Conservation (phyloP, 1,140 invertebrate species). For the Anoplolepis gracilipes region DNA sequence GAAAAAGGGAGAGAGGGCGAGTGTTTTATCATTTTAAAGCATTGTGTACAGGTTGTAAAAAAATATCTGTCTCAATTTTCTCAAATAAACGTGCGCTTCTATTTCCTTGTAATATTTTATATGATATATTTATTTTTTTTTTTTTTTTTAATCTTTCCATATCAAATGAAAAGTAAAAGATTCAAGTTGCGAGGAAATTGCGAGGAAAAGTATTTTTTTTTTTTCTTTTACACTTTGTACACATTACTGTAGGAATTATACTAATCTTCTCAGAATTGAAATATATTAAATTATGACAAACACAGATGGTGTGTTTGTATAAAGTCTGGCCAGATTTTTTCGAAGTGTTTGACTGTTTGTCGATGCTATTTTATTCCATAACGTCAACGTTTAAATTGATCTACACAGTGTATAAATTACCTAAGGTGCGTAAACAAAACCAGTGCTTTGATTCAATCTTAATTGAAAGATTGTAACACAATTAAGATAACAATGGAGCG, state of each 20-base stretch:
- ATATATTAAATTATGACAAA: not conserved
- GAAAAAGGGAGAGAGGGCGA: not conserved
- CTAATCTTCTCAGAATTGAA: not conserved
- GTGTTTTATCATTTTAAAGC: not conserved
- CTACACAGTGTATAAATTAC: not conserved
- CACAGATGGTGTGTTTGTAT: not conserved
- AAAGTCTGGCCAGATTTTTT: conserved; percentile 12
- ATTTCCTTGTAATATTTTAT: not conserved
- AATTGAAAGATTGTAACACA: not conserved
- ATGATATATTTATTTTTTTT: not conserved
- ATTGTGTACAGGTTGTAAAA: not conserved
- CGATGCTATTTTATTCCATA: not conserved
- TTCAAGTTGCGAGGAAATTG: not conserved
- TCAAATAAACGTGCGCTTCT: not conserved
- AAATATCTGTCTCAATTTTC: not conserved
- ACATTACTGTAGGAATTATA: not conserved
- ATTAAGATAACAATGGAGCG: not conserved
- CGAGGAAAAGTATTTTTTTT: no score
- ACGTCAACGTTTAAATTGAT: not conserved
- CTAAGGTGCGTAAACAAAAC: conserved; percentile 23
- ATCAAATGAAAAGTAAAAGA: not conserved
- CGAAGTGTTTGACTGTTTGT: conserved; percentile 12
- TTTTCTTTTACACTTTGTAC: not conserved
- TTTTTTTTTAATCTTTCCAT: not conserved
- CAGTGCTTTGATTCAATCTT: not conserved